Evolutionary conservation across 2,888 invertebrate species (phyloP).

Genomic region (Aphidoletes aphidimyza): DNA sequence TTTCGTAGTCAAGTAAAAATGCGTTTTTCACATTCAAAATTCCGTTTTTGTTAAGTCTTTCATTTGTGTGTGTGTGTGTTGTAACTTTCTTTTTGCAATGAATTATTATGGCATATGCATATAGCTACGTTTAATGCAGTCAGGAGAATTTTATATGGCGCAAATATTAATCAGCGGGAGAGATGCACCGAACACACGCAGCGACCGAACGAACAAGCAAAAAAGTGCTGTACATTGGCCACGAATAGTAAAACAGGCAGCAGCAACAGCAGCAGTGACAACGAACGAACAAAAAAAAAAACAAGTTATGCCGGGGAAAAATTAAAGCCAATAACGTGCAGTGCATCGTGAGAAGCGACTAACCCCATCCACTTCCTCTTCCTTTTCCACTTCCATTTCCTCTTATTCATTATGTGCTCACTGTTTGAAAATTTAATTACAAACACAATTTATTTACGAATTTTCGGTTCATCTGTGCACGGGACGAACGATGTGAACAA

Average conservation of each 20-base stretch:
- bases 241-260: background rate
- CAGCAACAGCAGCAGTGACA: too few relatives aligned
- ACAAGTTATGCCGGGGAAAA: background rate
- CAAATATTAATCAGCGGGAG: slow-evolving; percentile 34
- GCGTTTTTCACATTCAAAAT: slow-evolving; percentile 18
- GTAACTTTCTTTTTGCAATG: too few relatives aligned
- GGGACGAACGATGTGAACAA: background rate
- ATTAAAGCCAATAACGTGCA: slow-evolving; percentile 25
- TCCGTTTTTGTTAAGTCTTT: slow-evolving; percentile 14
- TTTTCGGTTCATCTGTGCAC: background rate
- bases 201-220: background rate
- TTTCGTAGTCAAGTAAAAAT: slow-evolving; percentile 12
- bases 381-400: background rate
- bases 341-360: slow-evolving; percentile 9
- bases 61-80: too few relatives aligned
- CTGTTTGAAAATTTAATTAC: slow-evolving; percentile 23
- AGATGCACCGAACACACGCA: background rate
- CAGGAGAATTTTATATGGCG: slow-evolving; percentile 21
- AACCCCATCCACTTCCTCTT: background rate
- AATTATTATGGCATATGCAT: slow-evolving; percentile 49
- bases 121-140: background rate
- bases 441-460: slow-evolving; percentile 28
- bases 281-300: background rate
- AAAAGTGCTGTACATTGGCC: background rate
- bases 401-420: background rate